Evolutionary conservation across 2,797 vertebrate species (phyloP).

Genomic region (Chrysocyon brachyurus): DNA sequence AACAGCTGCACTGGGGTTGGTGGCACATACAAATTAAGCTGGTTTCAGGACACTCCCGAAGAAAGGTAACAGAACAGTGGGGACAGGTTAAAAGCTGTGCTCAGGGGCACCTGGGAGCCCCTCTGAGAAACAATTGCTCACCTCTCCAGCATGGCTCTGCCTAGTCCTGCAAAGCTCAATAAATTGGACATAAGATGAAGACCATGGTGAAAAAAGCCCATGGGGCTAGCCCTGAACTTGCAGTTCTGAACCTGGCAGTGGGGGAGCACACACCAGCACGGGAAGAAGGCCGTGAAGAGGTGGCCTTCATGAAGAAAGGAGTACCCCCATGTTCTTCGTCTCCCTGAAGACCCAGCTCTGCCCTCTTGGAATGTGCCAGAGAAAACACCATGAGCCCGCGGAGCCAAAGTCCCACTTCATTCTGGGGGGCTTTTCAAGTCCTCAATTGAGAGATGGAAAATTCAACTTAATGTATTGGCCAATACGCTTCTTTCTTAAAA

Average conservation of each 20-base stretch:
- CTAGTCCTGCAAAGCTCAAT: background rate
- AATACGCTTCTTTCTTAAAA: background rate
- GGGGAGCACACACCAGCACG: too few relatives aligned
- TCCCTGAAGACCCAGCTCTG: background rate
- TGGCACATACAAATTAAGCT: background rate
- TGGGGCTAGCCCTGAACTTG: background rate
- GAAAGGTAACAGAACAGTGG: background rate
- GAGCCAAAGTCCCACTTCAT: rapidly evolving
- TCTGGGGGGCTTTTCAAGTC: background rate
- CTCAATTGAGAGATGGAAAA: background rate
- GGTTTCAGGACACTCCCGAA: background rate
- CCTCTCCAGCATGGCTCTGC: background rate
- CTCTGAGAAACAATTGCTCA: background rate
- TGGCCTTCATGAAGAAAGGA: too few relatives aligned
- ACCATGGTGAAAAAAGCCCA: background rate
- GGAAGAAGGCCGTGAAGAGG: background rate
- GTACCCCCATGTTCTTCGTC: too few relatives aligned
- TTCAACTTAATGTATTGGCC: background rate
- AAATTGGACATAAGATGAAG: background rate
- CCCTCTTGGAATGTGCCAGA: background rate
- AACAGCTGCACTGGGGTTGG: slow-evolving; percentile 38
- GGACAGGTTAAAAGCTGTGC: background rate
- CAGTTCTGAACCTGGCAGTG: background rate
- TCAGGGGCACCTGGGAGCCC: background rate
- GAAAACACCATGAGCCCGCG: background rate